Percentiles rank a stretch among this genome's conserved stretches.
Evolutionary conservation across 2,113 vertebrate species (phyloP).

Genomic region (Clarias magur): DNA sequence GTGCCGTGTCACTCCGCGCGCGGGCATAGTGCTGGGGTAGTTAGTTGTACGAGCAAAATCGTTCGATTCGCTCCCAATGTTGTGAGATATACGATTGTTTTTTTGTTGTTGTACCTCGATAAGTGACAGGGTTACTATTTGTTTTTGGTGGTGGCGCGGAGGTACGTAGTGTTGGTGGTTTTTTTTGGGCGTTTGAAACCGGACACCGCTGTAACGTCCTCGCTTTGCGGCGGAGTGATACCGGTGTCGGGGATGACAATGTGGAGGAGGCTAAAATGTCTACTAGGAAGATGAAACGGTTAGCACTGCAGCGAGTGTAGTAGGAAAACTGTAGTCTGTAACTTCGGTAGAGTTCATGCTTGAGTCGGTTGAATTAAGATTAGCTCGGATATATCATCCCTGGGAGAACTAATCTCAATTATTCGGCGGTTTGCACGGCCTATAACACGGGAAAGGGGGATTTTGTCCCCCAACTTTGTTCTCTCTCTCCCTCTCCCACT

Average conservation of each 20-base stretch:
- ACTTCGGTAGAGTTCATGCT: neutral
- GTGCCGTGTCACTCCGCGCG: slow-evolving; percentile 75
- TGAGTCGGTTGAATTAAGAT: neutral
- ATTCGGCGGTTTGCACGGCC: slow-evolving; percentile 45
- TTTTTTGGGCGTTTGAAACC: slow-evolving; percentile 63
- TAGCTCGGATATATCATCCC: slow-evolving; percentile 6
- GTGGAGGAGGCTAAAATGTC: slow-evolving; percentile 83
- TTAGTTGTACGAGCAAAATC: slow-evolving; percentile 28
- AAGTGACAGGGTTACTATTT: neutral
- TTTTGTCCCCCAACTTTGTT: slow-evolving; percentile 76
- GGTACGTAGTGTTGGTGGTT: neutral
- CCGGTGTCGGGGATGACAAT: slow-evolving; percentile 72
- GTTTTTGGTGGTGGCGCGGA: neutral
- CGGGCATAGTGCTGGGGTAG: slow-evolving; percentile 73
- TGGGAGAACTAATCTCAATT: neutral
- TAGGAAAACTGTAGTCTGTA: slow-evolving; percentile 50
- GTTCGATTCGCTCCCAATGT: neutral
- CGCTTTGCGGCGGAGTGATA: slow-evolving; percentile 74
- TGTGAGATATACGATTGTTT: neutral
- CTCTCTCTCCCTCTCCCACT: slow-evolving; percentile 60
- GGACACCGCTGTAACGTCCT: slow-evolving; percentile 72
- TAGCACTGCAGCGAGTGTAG: slow-evolving; percentile 62
- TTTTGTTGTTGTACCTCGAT: neutral
- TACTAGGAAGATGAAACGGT: slow-evolving; percentile 77
- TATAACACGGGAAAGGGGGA: slow-evolving; percentile 71